phyloP scores from a whole-genome alignment of 2,113 vertebrate species.

The Mastomys coucha region DNA sequence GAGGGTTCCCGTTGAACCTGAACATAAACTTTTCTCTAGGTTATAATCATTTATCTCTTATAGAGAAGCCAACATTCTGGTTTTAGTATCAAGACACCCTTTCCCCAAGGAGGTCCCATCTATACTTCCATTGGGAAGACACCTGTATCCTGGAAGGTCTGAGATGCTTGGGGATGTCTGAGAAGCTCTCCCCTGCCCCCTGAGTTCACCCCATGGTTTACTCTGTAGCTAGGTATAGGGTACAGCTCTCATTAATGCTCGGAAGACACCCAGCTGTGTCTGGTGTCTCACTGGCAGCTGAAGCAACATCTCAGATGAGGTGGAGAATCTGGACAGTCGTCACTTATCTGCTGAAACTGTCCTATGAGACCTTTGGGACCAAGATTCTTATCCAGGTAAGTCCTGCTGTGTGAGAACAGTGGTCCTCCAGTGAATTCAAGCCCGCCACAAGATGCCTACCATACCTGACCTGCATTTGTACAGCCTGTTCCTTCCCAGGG shows the following conservation, averaged over 20 bases:
- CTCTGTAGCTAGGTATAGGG: background rate
- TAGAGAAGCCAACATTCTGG: background rate
- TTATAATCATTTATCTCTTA: background rate
- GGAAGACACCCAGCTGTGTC: background rate
- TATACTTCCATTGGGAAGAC: background rate
- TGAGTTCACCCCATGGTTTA: background rate
- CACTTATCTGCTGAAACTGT: background rate
- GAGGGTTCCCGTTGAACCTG: background rate
- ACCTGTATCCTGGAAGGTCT: rapidly evolving
- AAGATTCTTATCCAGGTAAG: background rate
- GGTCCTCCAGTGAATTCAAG: background rate
- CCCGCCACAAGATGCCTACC: background rate
- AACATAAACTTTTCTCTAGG: background rate
- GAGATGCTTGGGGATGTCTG: background rate
- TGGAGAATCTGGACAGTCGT: background rate
- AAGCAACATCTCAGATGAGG: background rate
- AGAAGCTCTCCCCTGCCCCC: background rate
- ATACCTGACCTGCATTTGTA: background rate
- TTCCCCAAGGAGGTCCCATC: background rate
- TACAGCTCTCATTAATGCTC: conserved; percentile 36
- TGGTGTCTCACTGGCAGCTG: conserved; percentile 4
- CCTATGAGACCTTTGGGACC: background rate
- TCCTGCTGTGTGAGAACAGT: background rate
- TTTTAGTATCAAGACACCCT: background rate
- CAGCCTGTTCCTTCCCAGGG: background rate